phyloP scores from a whole-genome alignment of 2,113 vertebrate species.

The Bubo blakistoni region DNA sequence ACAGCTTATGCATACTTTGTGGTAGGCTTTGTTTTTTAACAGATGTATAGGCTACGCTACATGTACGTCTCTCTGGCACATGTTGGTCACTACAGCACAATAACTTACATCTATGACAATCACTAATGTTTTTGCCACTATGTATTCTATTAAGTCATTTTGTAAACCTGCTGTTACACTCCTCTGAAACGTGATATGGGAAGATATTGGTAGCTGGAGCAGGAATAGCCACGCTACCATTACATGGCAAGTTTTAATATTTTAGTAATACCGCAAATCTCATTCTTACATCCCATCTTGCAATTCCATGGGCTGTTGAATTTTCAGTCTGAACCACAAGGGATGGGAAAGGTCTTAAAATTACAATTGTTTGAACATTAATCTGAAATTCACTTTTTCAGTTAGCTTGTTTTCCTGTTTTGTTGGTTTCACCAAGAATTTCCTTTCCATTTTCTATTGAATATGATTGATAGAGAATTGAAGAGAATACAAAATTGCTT shows the following conservation, averaged over 20 bases:
- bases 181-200: not conserved
- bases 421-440: not conserved
- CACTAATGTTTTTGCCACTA: not conserved
- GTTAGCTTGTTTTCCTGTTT: not conserved
- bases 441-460: not conserved
- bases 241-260: not conserved
- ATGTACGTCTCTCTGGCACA: not conserved
- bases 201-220: not conserved
- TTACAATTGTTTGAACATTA: not conserved
- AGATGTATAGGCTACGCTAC: not conserved
- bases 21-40: not conserved
- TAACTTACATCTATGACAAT: accelerated
- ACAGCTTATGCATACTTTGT: not conserved
- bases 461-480: not conserved
- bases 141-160: not conserved
- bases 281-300: not conserved
- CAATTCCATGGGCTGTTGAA: not conserved
- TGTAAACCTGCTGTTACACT: not conserved
- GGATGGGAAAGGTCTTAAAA: not conserved
- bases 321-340: not conserved
- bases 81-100: not conserved
- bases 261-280: not conserved
- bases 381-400: not conserved
- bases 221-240: not conserved
- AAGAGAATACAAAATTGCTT: not conserved